Conservation (phyloP, 2,888 invertebrate species). For the Kryphioiulus occultus region DNA sequence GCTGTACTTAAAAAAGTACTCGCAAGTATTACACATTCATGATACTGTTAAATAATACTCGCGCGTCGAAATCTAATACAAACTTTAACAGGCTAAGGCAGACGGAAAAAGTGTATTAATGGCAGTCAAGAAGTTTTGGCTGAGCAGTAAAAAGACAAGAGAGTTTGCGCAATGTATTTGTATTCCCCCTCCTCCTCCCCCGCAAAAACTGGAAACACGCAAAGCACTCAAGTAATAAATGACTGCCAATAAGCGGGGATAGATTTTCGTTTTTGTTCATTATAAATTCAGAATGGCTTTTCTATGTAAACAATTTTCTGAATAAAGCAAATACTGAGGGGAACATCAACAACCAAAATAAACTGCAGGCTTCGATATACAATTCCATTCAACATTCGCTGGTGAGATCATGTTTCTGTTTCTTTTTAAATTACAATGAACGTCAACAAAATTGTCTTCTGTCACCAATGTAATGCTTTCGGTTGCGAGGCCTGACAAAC, state of each 20-base stretch:
- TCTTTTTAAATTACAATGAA: constrained; percentile 21
- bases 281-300: background rate
- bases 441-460: background rate
- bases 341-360: background rate
- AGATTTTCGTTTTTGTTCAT: background rate
- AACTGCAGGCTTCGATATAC: background rate
- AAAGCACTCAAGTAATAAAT: constrained; percentile 8
- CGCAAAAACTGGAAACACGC: background rate
- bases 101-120: background rate
- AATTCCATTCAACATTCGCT: background rate
- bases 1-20: too few relatives aligned
- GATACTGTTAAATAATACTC: too few relatives aligned
- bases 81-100: too few relatives aligned
- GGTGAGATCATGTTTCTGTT: background rate
- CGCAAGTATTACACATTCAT: too few relatives aligned
- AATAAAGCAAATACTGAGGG: background rate
- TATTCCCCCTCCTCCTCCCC: too few relatives aligned
- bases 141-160: background rate
- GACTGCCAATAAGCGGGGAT: background rate
- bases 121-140: background rate
- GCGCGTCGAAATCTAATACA: too few relatives aligned
- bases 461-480: background rate
- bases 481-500: background rate
- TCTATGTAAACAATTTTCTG: background rate
- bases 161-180: too few relatives aligned